Base-by-base conservation (phyloP, 2,113 vertebrate species). In the Serinus canaria region DNA sequence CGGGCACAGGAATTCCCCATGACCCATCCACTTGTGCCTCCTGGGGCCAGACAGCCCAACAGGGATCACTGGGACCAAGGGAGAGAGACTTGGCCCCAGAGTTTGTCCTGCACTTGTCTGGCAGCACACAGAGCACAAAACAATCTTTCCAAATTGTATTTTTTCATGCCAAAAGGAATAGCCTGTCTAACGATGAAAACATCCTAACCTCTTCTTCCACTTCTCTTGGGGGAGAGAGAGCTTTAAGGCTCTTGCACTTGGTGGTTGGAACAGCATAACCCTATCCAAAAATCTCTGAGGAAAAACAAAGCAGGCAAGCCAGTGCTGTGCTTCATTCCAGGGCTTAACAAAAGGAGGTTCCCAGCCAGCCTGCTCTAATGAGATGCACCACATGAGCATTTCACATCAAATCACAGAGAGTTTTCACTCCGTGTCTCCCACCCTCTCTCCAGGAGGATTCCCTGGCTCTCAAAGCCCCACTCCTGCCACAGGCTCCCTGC, bases 41-140 rank as follows among this genome's bases (percentile, higher is more conserved):
- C 2, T 2, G 25, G 17, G 12, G 37, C n/a, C 60, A 63, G 49
- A 50, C 27, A n/a, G 35, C 39, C 7, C 1, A 55, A 52, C 1
- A 5, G 46, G 72, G 41, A 91, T 63, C 0, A 0, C 70, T 52
- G 46, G 9, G 55, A 83, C 14, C 1, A 2, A 35, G 41, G 23
- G 44, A 92, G 24, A n/a, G 27, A 49, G 49, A 41, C 49, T 70
- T 28, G 3, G 72, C 30, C n/a, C 41, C 58, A 66, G 2, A 14
- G 44, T 72, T 64, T 67, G 58, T 43, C 64, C 81, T 86, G 62
- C 62, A 22, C 6, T 78, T 64, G 39, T 44, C 84, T 82, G 81
- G 66, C 82, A 91, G 49, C 46, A 90, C 28, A 72, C 10, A 69
- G 64, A 76, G 33, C 37, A 82, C 70, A 72, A 92, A 83, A 89